Conservation (phyloP, 2,113 vertebrate species). For the Peromyscus polionotus region DNA sequence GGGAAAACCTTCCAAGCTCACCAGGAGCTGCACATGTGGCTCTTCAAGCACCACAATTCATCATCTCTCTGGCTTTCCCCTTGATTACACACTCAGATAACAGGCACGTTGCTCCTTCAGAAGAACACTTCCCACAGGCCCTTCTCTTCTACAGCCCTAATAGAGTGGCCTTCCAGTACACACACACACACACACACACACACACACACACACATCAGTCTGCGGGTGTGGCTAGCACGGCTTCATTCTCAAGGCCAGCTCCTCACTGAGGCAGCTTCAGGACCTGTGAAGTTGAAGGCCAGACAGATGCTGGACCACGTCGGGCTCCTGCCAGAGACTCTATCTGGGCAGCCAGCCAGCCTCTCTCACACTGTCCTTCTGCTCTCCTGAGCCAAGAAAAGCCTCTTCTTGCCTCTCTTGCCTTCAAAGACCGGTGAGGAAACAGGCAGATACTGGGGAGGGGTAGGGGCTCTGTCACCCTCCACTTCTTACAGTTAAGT, state of each 20-base stretch:
- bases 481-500: background rate
- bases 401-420: background rate
- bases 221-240: background rate
- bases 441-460: background rate
- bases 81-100: background rate
- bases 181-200: too few species aligned
- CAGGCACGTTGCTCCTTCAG: background rate
- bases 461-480: background rate
- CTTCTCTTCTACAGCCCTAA: background rate
- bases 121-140: background rate
- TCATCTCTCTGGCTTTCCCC: background rate
- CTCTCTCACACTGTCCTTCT: background rate
- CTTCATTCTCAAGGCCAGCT: background rate
- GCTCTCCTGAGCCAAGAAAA: constrained; percentile 14
- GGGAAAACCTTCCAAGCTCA: background rate
- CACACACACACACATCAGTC: background rate
- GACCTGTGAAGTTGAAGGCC: background rate
- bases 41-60: background rate
- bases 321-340: background rate
- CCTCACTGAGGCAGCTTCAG: background rate
- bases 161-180: background rate
- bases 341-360: background rate
- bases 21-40: background rate
- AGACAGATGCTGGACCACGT: background rate
- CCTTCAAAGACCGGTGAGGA: background rate